phyloP scores from a whole-genome alignment of 2,113 vertebrate species.

The Xenotilapia flavipinnis region DNA sequence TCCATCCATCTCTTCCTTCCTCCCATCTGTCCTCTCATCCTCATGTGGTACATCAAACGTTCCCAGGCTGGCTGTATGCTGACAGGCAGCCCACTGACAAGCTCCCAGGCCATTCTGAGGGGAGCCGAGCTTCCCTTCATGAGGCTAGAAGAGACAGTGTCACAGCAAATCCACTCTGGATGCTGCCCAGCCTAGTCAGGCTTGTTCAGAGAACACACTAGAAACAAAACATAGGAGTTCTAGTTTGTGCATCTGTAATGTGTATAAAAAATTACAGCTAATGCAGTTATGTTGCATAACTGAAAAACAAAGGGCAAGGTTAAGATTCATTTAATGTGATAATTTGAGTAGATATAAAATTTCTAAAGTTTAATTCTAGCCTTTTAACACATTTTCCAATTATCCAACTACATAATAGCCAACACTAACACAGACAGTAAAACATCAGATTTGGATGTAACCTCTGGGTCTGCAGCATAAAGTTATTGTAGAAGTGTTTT shows the following conservation, averaged over 20 bases:
- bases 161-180: constrained; percentile 55
- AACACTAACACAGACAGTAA: neutral
- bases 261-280: neutral
- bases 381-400: neutral
- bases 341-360: neutral
- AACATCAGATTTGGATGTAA: neutral
- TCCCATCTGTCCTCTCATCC: constrained; percentile 33
- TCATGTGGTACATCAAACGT: constrained; percentile 43
- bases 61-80: constrained; percentile 39
- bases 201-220: neutral
- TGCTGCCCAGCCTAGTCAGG: constrained; percentile 17
- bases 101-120: constrained; percentile 54
- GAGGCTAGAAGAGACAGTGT: constrained; percentile 57
- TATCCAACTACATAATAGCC: neutral
- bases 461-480: neutral
- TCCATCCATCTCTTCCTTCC: neutral
- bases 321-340: neutral
- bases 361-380: neutral
- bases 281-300: neutral
- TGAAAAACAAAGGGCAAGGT: neutral
- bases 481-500: neutral
- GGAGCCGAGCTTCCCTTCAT: constrained; percentile 33
- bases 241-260: neutral
- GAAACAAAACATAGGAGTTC: constrained; percentile 8
- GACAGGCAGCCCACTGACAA: constrained; percentile 60